Conservation (phyloP, 2,888 invertebrate species). For the Lutraria lutraria region DNA sequence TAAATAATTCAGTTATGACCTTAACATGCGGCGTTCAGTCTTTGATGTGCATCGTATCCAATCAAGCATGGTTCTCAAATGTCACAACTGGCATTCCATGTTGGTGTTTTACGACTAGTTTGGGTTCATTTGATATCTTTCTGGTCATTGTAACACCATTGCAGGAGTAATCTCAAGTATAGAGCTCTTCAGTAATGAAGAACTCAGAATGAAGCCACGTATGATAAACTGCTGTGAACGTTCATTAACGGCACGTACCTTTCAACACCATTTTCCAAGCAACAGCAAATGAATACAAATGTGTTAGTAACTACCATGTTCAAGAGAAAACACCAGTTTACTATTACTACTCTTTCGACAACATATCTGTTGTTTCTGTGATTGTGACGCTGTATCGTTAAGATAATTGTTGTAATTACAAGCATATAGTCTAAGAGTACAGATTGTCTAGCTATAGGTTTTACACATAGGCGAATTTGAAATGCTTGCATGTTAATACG, state of each 20-base stretch:
- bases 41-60: neutral
- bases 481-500: neutral
- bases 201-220: slow-evolving; percentile 15
- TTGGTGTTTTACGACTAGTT: slow-evolving; percentile 37
- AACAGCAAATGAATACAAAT: slow-evolving; percentile 14
- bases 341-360: neutral
- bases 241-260: slow-evolving; percentile 13
- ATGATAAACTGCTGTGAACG: slow-evolving; percentile 19
- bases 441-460: neutral
- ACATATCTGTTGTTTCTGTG: neutral
- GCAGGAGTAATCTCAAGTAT: slow-evolving; percentile 9
- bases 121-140: slow-evolving; percentile 38
- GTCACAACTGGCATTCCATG: slow-evolving; percentile 13
- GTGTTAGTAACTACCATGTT: neutral
- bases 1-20: slow-evolving; percentile 25
- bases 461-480: neutral
- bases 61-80: slow-evolving; percentile 24
- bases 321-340: neutral
- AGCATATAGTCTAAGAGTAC: neutral
- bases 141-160: slow-evolving; percentile 36
- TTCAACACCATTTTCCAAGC: slow-evolving; percentile 22
- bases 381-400: neutral
- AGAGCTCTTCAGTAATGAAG: slow-evolving; percentile 23
- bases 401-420: neutral
- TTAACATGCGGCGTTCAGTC: neutral